Conservation (phyloP, 2,888 invertebrate genomes). For the Drosophila basisetae region DNA sequence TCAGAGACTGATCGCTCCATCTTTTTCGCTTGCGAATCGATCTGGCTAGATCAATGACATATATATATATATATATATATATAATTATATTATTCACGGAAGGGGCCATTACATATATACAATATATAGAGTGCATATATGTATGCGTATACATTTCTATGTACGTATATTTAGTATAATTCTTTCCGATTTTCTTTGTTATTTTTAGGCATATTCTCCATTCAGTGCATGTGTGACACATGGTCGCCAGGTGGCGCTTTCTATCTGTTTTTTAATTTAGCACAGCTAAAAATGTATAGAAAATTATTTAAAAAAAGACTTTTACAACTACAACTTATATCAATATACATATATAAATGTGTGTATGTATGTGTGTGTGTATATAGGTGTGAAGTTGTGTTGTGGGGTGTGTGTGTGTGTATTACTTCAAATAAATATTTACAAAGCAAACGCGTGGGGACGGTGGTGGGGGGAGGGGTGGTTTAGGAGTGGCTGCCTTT, state of each 20-base stretch:
- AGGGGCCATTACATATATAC: conserved; percentile 10
- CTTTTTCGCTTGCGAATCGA: background rate
- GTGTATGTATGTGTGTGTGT: conserved; percentile 19
- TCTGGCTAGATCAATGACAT: background rate
- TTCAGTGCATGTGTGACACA: conserved; percentile 60
- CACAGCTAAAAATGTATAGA: conserved; percentile 56
- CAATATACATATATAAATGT: conserved; percentile 43
- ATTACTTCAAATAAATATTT: conserved; percentile 75
- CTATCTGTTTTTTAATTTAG: conserved; percentile 38
- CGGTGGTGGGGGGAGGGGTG: background rate
- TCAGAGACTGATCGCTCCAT: background rate
- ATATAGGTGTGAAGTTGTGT: conserved; percentile 12
- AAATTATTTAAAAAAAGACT: conserved; percentile 29
- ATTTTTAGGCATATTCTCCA: conserved; percentile 33
- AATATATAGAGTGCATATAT: conserved; percentile 2
- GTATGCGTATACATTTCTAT: conserved; percentile 3
- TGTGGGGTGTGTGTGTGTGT: conserved; percentile 27
- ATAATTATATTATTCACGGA: conserved; percentile 8
- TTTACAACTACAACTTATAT: conserved; percentile 61
- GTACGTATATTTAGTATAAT: conserved; percentile 26
- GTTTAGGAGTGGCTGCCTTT: conserved; percentile 2
- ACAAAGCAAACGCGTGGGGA: conserved; percentile 60
- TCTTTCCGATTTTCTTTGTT: conserved; percentile 10
- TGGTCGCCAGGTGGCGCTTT: conserved; percentile 49
- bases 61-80: conserved; percentile 12